These are phyloP conservation scores for Paratrypauchen microcephalus DNA, from an alignment of 2,797 vertebrate species.

Conservation along the genomic window DNA sequence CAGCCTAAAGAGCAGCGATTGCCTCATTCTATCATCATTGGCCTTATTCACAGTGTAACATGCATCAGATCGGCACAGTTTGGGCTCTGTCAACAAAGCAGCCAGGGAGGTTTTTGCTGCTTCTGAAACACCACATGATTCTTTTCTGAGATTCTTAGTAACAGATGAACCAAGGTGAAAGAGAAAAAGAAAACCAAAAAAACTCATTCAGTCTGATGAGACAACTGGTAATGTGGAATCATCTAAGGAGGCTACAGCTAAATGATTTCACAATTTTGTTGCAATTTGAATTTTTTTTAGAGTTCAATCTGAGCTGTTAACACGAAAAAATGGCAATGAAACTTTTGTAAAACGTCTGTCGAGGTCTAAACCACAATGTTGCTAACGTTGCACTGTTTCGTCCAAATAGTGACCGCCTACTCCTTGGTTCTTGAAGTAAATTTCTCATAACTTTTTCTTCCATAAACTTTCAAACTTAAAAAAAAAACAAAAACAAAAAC, in stretches of 20 bases:
- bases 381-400: not conserved
- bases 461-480: too few relatives aligned
- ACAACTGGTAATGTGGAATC: not conserved
- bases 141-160: not conserved
- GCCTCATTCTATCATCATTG: conserved; percentile 80
- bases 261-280: too few relatives aligned
- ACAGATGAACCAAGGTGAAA: not conserved
- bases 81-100: conserved; percentile 53
- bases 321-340: too few relatives aligned
- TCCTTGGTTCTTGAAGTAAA: too few relatives aligned
- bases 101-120: not conserved
- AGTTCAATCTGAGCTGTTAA: too few relatives aligned
- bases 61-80: conserved; percentile 47
- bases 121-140: too few relatives aligned
- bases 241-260: too few relatives aligned
- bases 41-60: conserved; percentile 67
- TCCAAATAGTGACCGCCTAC: not conserved
- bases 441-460: too few relatives aligned
- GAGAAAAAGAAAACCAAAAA: not conserved
- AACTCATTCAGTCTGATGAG: not conserved
- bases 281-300: too few relatives aligned
- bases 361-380: not conserved
- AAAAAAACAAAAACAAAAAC: too few relatives aligned
- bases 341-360: not conserved
- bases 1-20: conserved; percentile 68